Evolutionary conservation across 1,140 invertebrate species (phyloP), one percentile per base, ranked within the genome.

Genomic region (Propsilocerus akamusi): DNA sequence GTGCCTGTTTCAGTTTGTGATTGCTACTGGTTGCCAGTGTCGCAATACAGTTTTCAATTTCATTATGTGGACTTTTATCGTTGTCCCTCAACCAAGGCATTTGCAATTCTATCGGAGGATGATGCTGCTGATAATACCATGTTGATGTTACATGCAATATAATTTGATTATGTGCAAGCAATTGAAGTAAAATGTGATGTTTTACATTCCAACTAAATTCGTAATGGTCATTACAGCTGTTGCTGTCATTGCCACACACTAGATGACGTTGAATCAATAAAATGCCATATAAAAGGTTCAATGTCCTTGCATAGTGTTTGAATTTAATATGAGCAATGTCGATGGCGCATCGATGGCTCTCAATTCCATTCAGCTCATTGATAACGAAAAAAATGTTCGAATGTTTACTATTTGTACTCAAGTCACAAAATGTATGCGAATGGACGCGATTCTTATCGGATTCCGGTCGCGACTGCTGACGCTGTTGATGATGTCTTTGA

Each of bases 121-220:
- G n/a, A 30, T 30, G 6, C n/a, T 4, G n/a, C 2, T 2, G n/a
- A 30, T 30, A 30, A 30, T 30, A n/a, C 10, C 28, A 30, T 30
- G 22, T 41, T 20, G 17, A 41, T 20, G 28, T 30, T 30, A 30
- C n/a, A 30, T 30, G n/a, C 28, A 30, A 30, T 17, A 20, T 4
- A n/a, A 41, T 41, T 41, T 41, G 34, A 41, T 41, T 41, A 41
- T 41, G 34, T 41, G 14, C 34, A 41, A 41, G 34, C 17, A 17
- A 41, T 3, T 41, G 34, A 20, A 8, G 17, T 41, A 41, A 41
- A 41, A 41, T 41, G 5, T 41, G 34, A 41, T 41, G 34, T 41
- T 20, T 41, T 20, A 17, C 8, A 41, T 41, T 17, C 17, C 22
- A 20, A 41, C 34, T 41, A 41, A 41, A 41, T 41, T 41, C 34